These are phyloP conservation scores for Zaprionus gabonicus DNA, from an alignment of 1,140 invertebrate species.

Conservation along the genomic window DNA sequence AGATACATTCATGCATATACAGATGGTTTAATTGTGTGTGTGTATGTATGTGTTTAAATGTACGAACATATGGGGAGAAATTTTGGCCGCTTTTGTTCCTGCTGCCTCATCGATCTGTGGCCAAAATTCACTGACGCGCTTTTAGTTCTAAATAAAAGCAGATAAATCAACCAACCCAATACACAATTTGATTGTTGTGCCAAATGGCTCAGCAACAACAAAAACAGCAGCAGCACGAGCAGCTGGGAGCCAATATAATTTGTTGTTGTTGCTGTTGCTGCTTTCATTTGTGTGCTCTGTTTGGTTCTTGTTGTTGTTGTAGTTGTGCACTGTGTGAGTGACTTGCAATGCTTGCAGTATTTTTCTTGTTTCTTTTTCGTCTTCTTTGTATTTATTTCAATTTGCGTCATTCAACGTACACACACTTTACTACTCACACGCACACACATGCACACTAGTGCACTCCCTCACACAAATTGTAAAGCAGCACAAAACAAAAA, in stretches of 20 bases:
- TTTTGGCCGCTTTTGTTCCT: not conserved
- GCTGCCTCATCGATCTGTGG: conserved; percentile 49
- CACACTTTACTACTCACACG: conserved; percentile 20
- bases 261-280: conserved; percentile 31
- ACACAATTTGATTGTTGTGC: conserved; percentile 65
- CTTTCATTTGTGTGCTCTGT: not conserved
- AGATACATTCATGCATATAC: conserved; percentile 37
- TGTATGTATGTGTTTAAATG: conserved; percentile 6
- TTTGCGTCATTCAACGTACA: conserved; percentile 69
- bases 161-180: conserved; percentile 47
- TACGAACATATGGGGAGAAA: conserved; percentile 14
- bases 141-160: conserved; percentile 57
- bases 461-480: conserved; percentile 10
- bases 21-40: not conserved
- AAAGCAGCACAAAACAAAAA: conserved; percentile 17
- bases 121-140: conserved; percentile 54
- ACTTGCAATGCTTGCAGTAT: conserved; percentile 59
- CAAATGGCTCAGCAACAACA: conserved; percentile 60
- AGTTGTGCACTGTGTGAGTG: conserved; percentile 33
- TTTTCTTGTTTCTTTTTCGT: conserved; percentile 45
- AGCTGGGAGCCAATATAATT: conserved; percentile 56
- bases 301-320: conserved; percentile 10
- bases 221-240: conserved; percentile 48
- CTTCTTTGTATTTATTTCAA: conserved; percentile 60
- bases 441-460: conserved; percentile 29